Evolutionary conservation across 1,140 invertebrate genomes (phyloP).

Genomic region (Capitella teleta): DNA sequence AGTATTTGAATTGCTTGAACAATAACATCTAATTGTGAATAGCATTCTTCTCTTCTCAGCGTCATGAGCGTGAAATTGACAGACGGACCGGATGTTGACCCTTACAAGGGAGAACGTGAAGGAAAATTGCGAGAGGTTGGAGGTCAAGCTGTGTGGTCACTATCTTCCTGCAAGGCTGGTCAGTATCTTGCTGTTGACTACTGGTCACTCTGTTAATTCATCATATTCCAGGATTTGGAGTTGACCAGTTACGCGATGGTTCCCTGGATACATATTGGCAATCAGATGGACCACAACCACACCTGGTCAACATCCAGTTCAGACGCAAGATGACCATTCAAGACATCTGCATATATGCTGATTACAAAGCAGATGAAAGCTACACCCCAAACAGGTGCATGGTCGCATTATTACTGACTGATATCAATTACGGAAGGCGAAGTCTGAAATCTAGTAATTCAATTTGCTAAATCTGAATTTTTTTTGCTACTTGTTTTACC

Average conservation of each 20-base stretch:
- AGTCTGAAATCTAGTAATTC: too few relatives aligned
- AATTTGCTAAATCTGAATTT: too few relatives aligned
- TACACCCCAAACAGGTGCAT: constrained; percentile 82
- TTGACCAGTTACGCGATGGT: constrained; percentile 90
- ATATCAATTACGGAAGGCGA: too few relatives aligned
- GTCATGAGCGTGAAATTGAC: constrained; percentile 21
- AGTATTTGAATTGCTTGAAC: too few relatives aligned
- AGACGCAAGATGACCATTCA: constrained; percentile 86
- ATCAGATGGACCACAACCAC: constrained; percentile 94
- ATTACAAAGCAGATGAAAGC: constrained; percentile 96
- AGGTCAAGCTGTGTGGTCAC: constrained; percentile 90
- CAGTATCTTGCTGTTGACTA: constrained; percentile 14
- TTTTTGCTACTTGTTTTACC: too few relatives aligned
- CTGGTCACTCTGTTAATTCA: not conserved
- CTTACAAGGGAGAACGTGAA: constrained; percentile 45
- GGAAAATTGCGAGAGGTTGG: constrained; percentile 82
- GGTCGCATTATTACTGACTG: too few relatives aligned
- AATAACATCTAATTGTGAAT: too few relatives aligned
- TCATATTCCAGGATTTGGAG: constrained; percentile 73
- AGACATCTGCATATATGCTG: constrained; percentile 92
- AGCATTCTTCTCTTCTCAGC: too few relatives aligned
- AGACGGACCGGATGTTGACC: constrained; percentile 41
- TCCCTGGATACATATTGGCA: constrained; percentile 98
- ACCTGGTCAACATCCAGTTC: constrained; percentile 96
- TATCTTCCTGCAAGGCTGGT: constrained; percentile 97